A percentile compares a stretch with the other conserved stretches of the same genome.
phyloP scores from a whole-genome alignment of 2,797 vertebrate species.

The Xerus rutilus region DNA sequence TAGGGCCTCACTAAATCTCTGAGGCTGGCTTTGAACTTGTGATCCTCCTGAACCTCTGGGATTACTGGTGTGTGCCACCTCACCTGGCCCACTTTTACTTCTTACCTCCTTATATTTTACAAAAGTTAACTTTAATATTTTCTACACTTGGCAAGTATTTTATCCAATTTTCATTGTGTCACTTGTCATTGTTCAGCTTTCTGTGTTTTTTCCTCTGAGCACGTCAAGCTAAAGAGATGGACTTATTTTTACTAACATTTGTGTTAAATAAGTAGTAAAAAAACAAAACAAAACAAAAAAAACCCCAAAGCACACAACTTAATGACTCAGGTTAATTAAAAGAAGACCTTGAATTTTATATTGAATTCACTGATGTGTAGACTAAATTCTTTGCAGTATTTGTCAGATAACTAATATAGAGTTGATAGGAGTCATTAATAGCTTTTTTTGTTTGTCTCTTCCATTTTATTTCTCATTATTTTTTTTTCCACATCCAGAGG shows the following conservation, averaged over 20 bases:
- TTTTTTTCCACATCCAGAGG: neutral
- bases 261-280: conserved; percentile 7
- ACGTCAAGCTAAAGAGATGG: neutral
- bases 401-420: neutral
- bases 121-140: conserved; percentile 15
- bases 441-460: neutral
- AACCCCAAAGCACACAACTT: neutral
- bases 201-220: neutral
- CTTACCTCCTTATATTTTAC: neutral
- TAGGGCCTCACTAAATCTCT: no score
- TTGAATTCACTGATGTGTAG: neutral
- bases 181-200: neutral
- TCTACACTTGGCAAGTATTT: neutral
- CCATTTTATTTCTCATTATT: neutral
- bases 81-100: neutral
- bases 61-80: no score
- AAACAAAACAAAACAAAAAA: no score
- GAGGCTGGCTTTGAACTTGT: no score
- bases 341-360: neutral
- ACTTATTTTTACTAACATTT: neutral
- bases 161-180: neutral
- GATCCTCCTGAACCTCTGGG: no score
- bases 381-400: neutral
- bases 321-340: neutral
- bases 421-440: neutral